Evolutionary conservation across 2,888 invertebrate species (phyloP), one percentile per base, ranked within the genome.

Genomic region (Ferdinandea cuprea): DNA sequence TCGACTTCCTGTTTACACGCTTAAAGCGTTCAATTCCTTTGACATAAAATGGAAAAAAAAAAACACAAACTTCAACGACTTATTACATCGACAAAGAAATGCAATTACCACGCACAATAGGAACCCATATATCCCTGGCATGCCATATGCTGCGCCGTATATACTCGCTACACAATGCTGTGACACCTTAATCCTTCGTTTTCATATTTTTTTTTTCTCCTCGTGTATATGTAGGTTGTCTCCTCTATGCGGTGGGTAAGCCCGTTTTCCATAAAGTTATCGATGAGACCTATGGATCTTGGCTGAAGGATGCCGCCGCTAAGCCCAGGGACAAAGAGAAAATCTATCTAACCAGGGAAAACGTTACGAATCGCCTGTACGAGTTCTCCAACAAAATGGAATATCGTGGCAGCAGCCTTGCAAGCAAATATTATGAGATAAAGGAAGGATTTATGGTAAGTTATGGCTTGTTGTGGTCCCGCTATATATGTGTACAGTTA

Each of bases 191-290:
- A 74, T 76, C 79, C 73, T 66, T 77, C 40, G 30, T 69, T 80
- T 71, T 58, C 66, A 66, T 66, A 71, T 76, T 79, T 85, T 74
- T 40, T 6, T 21, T 37, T 42, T 40, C 32, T 11, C n/a, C 25
- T 30, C 63, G 17, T 59, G 50, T 37, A 2, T 35, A n/a, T 61
- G 15, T 91, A 96, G 98, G 96, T 90, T 98, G 98, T 88, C 94
- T 95, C 80, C 92, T 98, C 11, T 97, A 97, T 88, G 96, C 96
- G 0, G 96, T 99, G 54, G 98, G 98, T 0, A 98, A 98, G 88
- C 98, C 98, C 0, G 96, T 98, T 0, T 97, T 96, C 89, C 95
- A 97, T 89, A 94, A 96, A 32, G 94, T 93, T 85, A 95, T 95
- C 81, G 95, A 96, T 77, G 94, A 95, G 87, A 91, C 93, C 15